A percentile compares a stretch with the other conserved stretches of the same genome.
Conservation (phyloP, 1,140 invertebrate species). For the Aporrectodea caliginosa region DNA sequence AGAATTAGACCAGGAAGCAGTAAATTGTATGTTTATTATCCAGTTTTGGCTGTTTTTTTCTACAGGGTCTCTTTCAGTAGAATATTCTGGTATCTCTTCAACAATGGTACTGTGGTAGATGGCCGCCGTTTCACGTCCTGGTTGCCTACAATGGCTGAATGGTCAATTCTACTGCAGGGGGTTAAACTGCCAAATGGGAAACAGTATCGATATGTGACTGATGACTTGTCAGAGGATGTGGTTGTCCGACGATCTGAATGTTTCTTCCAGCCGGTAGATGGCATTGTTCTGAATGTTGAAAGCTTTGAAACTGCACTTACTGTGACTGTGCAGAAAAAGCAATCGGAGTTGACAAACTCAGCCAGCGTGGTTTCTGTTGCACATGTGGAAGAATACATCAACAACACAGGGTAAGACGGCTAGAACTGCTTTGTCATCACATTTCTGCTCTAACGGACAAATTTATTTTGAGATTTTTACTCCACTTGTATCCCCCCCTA, state of each 20-base stretch:
- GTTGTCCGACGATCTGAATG: not conserved
- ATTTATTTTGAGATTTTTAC: no score
- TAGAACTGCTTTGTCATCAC: no score
- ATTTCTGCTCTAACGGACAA: no score
- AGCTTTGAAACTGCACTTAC: not conserved
- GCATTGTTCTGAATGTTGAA: not conserved
- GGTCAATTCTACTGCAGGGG: not conserved
- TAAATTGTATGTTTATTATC: no score
- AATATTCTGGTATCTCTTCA: not conserved
- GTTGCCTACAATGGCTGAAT: not conserved
- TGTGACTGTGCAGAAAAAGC: not conserved
- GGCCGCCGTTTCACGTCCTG: not conserved
- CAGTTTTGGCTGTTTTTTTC: not conserved
- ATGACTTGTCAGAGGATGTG: not conserved
- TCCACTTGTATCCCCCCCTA: no score
- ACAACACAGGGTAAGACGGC: not conserved
- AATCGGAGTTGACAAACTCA: not conserved
- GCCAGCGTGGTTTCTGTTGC: not conserved
- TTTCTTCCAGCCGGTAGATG: not conserved
- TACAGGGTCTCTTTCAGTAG: not conserved
- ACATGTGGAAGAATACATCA: not conserved
- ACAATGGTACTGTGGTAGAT: not conserved
- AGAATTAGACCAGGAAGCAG: no score
- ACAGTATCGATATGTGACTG: not conserved
- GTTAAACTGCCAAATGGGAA: not conserved